Percentiles rank a stretch among this genome's conserved stretches.
Evolutionary conservation across 2,888 invertebrate genomes (phyloP).

Genomic region (Ormia ochracea): DNA sequence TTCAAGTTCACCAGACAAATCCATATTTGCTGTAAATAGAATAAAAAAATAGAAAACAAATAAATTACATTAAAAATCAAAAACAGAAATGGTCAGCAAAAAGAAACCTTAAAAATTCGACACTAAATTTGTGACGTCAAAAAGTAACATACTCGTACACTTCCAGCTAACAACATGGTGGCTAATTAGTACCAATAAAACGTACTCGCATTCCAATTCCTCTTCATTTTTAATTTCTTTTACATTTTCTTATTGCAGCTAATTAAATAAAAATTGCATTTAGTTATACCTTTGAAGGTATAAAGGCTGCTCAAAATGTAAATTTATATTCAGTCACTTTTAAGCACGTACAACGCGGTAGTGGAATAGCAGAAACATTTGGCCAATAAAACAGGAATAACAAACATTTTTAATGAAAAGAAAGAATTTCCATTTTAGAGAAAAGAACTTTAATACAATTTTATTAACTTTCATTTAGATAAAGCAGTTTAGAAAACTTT

Average conservation of each 20-base stretch:
- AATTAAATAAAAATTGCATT: conserved; percentile 52
- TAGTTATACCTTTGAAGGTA: conserved; percentile 31
- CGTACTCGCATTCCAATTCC: neutral
- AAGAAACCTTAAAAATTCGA: conserved; percentile 33
- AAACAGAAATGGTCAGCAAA: neutral
- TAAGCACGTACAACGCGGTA: conserved; percentile 27
- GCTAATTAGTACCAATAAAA: too few relatives aligned
- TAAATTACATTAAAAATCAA: neutral
- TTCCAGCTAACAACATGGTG: too few relatives aligned
- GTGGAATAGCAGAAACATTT: neutral
- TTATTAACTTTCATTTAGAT: conserved; percentile 14
- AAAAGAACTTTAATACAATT: conserved; percentile 37
- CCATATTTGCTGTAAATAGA: conserved; percentile 8
- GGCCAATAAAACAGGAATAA: neutral
- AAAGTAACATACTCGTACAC: neutral
- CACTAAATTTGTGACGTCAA: neutral
- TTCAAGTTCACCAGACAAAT: conserved; percentile 37
- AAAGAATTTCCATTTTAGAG: neutral
- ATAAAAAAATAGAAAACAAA: neutral
- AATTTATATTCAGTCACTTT: conserved; percentile 51
- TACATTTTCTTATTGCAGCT: neutral
- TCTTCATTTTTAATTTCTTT: neutral
- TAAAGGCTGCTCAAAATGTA: conserved; percentile 42
- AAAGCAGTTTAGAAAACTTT: conserved; percentile 11
- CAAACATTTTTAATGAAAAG: neutral